These are phyloP conservation scores for Platypus cylindrus DNA, from an alignment of 2,888 invertebrate species.

Conservation along the genomic window DNA sequence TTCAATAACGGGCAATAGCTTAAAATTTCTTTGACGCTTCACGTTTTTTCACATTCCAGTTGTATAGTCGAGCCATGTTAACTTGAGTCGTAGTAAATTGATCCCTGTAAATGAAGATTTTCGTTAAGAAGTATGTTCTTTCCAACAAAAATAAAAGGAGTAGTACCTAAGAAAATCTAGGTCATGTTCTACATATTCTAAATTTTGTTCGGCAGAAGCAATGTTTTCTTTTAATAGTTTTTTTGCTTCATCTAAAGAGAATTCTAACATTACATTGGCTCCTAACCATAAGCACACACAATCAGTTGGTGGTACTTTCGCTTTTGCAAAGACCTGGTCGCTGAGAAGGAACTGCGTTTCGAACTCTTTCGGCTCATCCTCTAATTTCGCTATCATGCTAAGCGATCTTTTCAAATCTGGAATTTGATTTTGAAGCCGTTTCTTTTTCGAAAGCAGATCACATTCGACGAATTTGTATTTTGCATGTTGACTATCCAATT, in stretches of 20 bases:
- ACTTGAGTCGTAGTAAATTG: constrained; percentile 98
- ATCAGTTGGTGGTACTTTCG: constrained; percentile 77
- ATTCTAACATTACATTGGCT: constrained; percentile 96
- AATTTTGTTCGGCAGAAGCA: constrained; percentile 68
- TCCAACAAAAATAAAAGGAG: background rate
- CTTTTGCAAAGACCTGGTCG: constrained; percentile 71
- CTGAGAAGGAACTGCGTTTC: constrained; percentile 86
- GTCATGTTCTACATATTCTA: constrained; percentile 79
- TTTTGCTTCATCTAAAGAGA: constrained; percentile 82
- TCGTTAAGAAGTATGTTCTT: constrained; percentile 7
- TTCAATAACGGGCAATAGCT: too few species aligned
- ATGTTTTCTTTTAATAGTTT: constrained; percentile 71
- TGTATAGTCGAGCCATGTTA: constrained; percentile 96
- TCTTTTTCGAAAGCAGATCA: constrained; percentile 75
- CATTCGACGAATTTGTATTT: constrained; percentile 98
- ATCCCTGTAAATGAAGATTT: constrained; percentile 72
- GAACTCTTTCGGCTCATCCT: constrained; percentile 64
- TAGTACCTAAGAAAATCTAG: constrained; percentile 75
- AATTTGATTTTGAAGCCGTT: constrained; percentile 78
- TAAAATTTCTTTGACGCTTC: constrained; percentile 20
- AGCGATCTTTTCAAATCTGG: constrained; percentile 88
- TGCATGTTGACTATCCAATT: constrained; percentile 83
- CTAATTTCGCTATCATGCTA: constrained; percentile 82
- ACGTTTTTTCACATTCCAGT: constrained; percentile 92
- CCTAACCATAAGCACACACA: constrained; percentile 76